Percentiles rank a stretch among this genome's conserved stretches.
phyloP scores from a whole-genome alignment of 2,797 vertebrate species.

The Macrochelys suwanniensis region DNA sequence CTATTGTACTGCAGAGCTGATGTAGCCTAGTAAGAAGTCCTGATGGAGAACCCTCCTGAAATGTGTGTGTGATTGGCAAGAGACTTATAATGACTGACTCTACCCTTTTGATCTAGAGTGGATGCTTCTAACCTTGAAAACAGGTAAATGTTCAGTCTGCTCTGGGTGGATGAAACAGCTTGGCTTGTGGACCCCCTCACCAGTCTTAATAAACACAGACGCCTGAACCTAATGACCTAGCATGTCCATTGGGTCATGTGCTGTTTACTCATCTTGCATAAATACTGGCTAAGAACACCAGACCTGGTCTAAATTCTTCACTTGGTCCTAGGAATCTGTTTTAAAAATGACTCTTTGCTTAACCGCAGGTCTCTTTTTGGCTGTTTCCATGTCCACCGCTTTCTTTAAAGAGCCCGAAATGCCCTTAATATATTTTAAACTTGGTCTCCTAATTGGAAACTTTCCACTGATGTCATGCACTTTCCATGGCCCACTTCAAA shows the following conservation, averaged over 20 bases:
- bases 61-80: not conserved
- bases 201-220: not conserved
- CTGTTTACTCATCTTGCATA: not conserved
- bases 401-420: not conserved
- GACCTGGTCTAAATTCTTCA: not conserved
- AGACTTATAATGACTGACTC: not conserved
- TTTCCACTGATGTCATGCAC: constrained; percentile 58
- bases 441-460: constrained; percentile 41
- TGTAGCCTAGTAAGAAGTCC: not conserved
- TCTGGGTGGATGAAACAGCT: not conserved
- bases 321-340: not conserved
- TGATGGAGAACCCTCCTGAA: not conserved
- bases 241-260: not conserved
- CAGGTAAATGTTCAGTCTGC: fast-evolving
- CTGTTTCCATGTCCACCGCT: not conserved
- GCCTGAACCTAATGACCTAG: not conserved
- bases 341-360: not conserved
- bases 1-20: not conserved
- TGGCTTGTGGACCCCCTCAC: not conserved
- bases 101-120: not conserved
- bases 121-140: fast-evolving
- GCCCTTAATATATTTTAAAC: not conserved
- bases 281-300: not conserved
- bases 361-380: not conserved
- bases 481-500: constrained; percentile 47